Percentiles rank a stretch among this genome's conserved stretches.
Evolutionary conservation across 2,888 invertebrate species (phyloP).

Genomic region (Deilephila porcellus): DNA sequence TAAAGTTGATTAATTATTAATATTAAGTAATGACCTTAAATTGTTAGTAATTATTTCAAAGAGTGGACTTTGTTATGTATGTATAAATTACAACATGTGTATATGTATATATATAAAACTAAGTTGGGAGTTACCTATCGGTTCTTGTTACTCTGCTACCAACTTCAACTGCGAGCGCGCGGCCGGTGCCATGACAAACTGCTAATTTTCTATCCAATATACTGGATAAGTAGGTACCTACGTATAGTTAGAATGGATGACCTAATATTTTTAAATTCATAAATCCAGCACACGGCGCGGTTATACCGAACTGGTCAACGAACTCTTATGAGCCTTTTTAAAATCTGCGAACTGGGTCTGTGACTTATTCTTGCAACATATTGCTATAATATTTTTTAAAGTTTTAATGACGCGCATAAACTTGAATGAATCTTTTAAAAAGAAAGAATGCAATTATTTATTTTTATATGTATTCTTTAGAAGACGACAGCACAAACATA

Average conservation of each 20-base stretch:
- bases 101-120: too few species aligned
- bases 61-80: too few species aligned
- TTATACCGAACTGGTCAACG: constrained; percentile 19
- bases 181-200: too few species aligned
- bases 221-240: not conserved
- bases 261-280: not conserved
- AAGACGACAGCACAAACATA: not conserved
- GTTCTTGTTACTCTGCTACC: too few species aligned
- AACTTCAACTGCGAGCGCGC: too few species aligned
- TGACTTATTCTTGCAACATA: constrained; percentile 13
- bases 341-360: constrained; percentile 21
- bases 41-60: too few species aligned
- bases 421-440: not conserved
- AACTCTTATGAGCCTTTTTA: constrained; percentile 1
- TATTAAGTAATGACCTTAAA: too few species aligned
- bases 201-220: too few species aligned
- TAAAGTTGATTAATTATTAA: too few species aligned
- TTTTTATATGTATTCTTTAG: not conserved
- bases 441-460: not conserved
- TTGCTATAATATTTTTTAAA: constrained; percentile 18
- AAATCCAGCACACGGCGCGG: not conserved
- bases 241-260: not conserved
- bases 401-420: constrained; percentile 1
- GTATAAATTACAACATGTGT: too few species aligned
- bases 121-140: too few species aligned